phyloP scores from a whole-genome alignment of 2,113 vertebrate genomes.

The Suricata suricatta region DNA sequence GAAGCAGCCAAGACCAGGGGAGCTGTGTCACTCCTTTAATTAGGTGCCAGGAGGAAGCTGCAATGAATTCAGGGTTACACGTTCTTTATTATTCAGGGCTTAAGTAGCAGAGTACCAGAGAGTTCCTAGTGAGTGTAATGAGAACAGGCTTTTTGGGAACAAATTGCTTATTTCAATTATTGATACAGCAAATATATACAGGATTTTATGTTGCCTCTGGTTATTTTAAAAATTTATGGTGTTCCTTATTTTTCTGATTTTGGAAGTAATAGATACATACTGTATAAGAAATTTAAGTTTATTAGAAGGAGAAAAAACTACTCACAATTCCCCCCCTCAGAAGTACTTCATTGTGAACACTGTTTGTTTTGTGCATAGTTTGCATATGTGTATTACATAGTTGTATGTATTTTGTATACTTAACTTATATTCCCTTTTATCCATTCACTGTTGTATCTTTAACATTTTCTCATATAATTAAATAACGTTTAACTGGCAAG shows the following conservation, averaged over 20 bases:
- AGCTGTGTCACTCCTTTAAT: conserved; percentile 21
- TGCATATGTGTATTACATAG: background rate
- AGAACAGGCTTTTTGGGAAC: background rate
- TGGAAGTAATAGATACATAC: background rate
- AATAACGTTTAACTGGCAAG: background rate
- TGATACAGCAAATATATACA: background rate
- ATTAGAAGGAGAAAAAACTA: background rate
- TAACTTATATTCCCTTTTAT: background rate
- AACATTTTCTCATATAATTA: background rate
- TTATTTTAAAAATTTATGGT: background rate
- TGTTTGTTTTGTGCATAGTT: background rate
- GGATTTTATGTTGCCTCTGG: background rate
- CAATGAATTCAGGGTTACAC: background rate
- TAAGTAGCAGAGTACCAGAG: background rate
- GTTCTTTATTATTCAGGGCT: background rate
- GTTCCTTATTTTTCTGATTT: conserved; percentile 28
- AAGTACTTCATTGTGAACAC: background rate
- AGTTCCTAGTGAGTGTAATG: background rate
- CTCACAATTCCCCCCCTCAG: background rate
- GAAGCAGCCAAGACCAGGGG: background rate
- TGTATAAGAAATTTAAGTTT: background rate
- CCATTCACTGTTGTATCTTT: background rate
- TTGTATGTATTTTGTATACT: background rate
- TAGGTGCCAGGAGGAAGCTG: conserved; percentile 16
- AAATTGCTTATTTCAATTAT: background rate